Base-by-base conservation (phyloP, 2,797 vertebrate genomes). In the Gadopsis marmoratus region DNA sequence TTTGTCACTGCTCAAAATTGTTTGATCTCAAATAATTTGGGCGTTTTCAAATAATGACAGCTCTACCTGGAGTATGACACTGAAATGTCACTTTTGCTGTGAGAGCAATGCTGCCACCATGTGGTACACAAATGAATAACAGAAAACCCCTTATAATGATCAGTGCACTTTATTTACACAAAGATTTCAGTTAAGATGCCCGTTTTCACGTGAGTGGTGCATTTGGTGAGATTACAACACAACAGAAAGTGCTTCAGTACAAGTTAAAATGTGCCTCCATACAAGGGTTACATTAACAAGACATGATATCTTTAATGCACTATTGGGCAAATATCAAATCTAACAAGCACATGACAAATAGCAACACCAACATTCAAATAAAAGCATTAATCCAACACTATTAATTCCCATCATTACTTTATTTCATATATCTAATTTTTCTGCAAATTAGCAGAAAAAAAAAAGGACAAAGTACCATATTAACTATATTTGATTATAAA, bases 111-210 rank as follows among this genome's bases (percentile, higher is more conserved):
- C 56, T 69, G 93, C 91, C 94, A 90, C 81, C 92, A 71, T 86
- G 89, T 93, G 93, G 93, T 76, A 31, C 17, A 82, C 41, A 65
- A 54, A 87, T n/a, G 76, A 89, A 89, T 7, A 73, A 74, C 74
- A 81, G 50, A 61, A 12, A 61, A n/a, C 2, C 0, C 11, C 7
- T 17, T 37, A 1, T 23, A 53, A 76, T 61, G 55, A 82, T 88
- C 62, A 67, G 74, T 90, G 45, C 45, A 81, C 81, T 94, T 95
- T 94, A 95, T 95, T 94, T 89, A 86, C 88, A 91, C 90, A 79
- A 79, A 51, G 16, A 76, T 77, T 77, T 68, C 45, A 71, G 47
- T 82, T 82, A 77, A 77, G 58, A 78, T 47, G n/a, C 59, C 68
- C 5, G 50, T 72, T 62, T 75, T 61, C n/a, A 41, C 2, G 51